These are phyloP conservation scores for Seladonia tumulorum DNA, from an alignment of 2,888 invertebrate genomes.

Conservation along the genomic window DNA sequence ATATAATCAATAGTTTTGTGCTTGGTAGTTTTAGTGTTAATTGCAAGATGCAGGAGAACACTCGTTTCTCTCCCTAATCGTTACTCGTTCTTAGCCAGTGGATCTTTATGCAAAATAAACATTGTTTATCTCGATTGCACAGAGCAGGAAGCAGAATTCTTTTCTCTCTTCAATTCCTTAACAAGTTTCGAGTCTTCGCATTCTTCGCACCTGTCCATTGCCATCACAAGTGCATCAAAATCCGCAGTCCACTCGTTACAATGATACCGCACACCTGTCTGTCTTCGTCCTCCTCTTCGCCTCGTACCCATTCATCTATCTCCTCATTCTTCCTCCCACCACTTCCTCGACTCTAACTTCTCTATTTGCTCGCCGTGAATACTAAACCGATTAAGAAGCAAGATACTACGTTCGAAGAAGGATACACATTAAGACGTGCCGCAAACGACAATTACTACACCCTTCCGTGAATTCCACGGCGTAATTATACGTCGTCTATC, in stretches of 20 bases:
- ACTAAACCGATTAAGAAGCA: background rate
- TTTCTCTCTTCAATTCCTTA: too few species aligned
- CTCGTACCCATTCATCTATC: too few species aligned
- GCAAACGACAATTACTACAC: background rate
- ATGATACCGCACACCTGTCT: background rate
- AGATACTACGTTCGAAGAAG: background rate
- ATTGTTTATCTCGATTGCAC: too few species aligned
- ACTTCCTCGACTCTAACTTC: background rate
- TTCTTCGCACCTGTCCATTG: background rate
- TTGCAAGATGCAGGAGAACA: too few species aligned
- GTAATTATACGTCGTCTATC: background rate
- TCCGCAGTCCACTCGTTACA: background rate
- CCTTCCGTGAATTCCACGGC: conserved; percentile 2
- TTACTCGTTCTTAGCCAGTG: too few species aligned
- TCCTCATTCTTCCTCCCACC: background rate
- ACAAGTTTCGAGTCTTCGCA: background rate
- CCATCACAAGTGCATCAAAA: background rate
- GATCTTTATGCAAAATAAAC: too few species aligned
- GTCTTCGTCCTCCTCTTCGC: background rate
- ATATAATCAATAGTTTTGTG: too few species aligned
- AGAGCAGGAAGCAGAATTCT: too few species aligned
- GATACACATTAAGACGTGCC: background rate
- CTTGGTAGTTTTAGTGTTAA: too few species aligned
- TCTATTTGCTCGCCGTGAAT: background rate
- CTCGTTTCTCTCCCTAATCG: too few species aligned